phyloP scores from a whole-genome alignment of 1,140 invertebrate species.

The Plodia interpunctella region DNA sequence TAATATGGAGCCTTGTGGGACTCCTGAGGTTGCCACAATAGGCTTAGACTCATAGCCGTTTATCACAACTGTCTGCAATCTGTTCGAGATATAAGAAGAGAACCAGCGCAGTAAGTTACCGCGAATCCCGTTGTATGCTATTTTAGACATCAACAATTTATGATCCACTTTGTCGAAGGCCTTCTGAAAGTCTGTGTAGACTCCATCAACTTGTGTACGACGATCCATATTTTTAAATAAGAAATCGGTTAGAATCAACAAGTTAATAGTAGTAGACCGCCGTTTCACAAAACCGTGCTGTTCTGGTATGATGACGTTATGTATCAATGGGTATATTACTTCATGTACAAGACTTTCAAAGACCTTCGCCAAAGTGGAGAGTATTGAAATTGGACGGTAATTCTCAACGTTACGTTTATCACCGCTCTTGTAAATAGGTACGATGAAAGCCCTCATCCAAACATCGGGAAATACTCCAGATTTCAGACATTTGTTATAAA shows the following conservation, averaged over 20 bases:
- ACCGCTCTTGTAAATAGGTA: background rate
- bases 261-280: background rate
- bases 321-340: background rate
- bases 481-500: background rate
- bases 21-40: background rate
- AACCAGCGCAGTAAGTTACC: background rate
- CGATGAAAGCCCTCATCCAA: background rate
- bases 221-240: slow-evolving; percentile 8
- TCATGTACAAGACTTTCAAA: background rate
- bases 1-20: background rate
- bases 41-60: background rate
- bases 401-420: background rate
- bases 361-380: background rate
- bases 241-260: background rate
- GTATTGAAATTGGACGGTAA: background rate
- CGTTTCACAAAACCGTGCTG: slow-evolving; percentile 1
- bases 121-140: background rate
- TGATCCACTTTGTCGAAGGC: slow-evolving; percentile 33
- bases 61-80: background rate
- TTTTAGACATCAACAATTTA: slow-evolving; percentile 22
- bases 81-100: background rate
- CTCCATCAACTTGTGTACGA: slow-evolving; percentile 19
- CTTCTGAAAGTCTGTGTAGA: slow-evolving; percentile 22
- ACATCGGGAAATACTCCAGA: background rate
- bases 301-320: background rate